Evolutionary conservation across 2,113 vertebrate genomes (phyloP).

Genomic region (Erythrolamprus reginae): DNA sequence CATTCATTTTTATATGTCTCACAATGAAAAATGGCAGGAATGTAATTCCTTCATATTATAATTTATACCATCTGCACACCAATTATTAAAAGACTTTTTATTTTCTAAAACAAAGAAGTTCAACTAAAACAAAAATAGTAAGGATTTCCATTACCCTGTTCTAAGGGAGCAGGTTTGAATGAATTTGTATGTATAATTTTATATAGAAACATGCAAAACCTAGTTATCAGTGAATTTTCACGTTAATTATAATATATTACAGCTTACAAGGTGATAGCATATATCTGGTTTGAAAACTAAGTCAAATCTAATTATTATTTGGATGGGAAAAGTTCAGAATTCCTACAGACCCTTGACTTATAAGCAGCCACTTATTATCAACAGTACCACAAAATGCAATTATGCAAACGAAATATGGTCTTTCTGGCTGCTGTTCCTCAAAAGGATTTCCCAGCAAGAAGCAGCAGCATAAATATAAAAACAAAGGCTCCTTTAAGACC

Average conservation of each 20-base stretch:
- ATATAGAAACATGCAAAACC: not conserved
- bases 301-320: not conserved
- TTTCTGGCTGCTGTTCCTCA: not conserved
- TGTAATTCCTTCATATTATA: not conserved
- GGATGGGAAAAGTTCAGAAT: not conserved
- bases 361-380: not conserved
- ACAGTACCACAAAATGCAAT: not conserved
- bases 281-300: not conserved
- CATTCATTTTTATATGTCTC: not conserved
- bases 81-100: constrained; percentile 4
- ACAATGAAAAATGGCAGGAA: not conserved
- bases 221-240: not conserved
- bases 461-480: not conserved
- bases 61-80: not conserved
- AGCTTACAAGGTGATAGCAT: not conserved
- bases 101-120: not conserved
- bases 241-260: not conserved
- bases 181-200: not conserved
- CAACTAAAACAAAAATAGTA: not conserved
- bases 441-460: not conserved
- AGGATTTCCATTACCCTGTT: not conserved
- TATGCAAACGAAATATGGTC: not conserved
- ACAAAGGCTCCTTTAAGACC: not conserved
- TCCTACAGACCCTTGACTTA: not conserved
- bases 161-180: constrained; percentile 2